Evolutionary conservation across 2,113 vertebrate genomes (phyloP), one percentile per base, ranked within the genome.

Genomic region (Tamias sibiricus): DNA sequence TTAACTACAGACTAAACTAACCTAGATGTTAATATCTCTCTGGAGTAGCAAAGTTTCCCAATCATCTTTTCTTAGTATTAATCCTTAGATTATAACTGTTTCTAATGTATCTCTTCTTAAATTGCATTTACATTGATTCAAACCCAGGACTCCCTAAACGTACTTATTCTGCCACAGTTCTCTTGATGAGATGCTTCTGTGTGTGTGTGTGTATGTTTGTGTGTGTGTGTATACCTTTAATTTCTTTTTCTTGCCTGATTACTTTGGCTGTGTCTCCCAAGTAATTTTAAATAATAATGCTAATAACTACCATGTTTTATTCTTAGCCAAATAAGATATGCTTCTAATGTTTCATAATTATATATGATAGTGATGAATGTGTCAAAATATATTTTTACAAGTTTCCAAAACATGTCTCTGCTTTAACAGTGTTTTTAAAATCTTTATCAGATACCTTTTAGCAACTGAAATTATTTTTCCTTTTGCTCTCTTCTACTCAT

Each of bases 181-280:
- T 59, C 81, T 94, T 75, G 12, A 37, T 30, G 6, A n/a, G 2
- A 44, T 1, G 20, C 3, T 87, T 44, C 2, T 17, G n/a, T 57
- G 16, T 54, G 14, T 54, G 14, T 49, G 12, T 49, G 47, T 47
- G 47, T 47, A 11, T 49, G 47, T 49, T 10, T 49, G 47, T 22
- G 19, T 7, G 17, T 37, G 8, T 19, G 3, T 74, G 49, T 22
- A 35, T 4, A 19, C 8, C 62, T 92, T 42, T 90, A 76, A 79
- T 92, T 90, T 92, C 24, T 68, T 95, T 95, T 80, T 92, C 94
- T 84, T 96, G 82, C 71, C 71, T 83, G 20, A 74, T 96, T 84
- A 47, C 81, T 74, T 90, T 74, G 89, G 47, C 64, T 72, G 4
- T 11, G 47, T 52, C 16, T 79, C 62, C n/a, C 81, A 94, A 52